Conservation (phyloP, 2,797 vertebrate species). For the Knipowitschia caucasica region DNA sequence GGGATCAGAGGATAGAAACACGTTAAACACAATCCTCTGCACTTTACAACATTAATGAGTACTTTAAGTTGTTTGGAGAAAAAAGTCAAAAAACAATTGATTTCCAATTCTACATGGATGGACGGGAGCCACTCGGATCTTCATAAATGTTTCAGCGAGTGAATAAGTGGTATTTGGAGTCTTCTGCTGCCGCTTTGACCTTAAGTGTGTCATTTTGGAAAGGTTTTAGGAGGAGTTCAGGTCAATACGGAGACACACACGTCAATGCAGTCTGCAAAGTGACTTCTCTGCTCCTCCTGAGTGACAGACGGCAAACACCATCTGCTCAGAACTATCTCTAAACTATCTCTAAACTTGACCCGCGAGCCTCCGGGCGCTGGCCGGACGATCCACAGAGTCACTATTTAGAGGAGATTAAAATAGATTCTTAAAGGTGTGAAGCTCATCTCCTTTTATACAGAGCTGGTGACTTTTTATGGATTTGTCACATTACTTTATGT, state of each 20-base stretch:
- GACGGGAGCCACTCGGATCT: conserved; percentile 37
- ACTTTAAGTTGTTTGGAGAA: conserved; percentile 20
- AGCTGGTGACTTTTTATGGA: too few species aligned
- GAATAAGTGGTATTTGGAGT: conserved; percentile 64
- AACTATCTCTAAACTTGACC: conserved; percentile 74
- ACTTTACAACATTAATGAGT: conserved; percentile 16
- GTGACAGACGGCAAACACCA: conserved; percentile 67
- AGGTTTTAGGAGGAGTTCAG: conserved; percentile 9
- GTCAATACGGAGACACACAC: conserved; percentile 58
- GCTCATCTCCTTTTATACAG: too few species aligned
- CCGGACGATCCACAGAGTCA: conserved; percentile 19
- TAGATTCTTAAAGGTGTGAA: too few species aligned
- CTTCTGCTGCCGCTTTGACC: conserved; percentile 65
- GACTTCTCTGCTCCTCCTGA: conserved; percentile 61
- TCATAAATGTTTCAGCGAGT: conserved; percentile 70
- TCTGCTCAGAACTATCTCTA: conserved; percentile 66
- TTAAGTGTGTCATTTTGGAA: conserved; percentile 61
- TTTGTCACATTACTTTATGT: too few species aligned
- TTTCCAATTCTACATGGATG: conserved; percentile 44
- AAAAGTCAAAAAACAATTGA: conserved; percentile 58
- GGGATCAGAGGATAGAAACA: neutral
- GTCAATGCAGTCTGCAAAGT: conserved; percentile 64
- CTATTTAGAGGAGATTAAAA: too few species aligned
- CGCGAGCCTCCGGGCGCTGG: conserved; percentile 34
- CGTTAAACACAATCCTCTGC: conserved; percentile 5